phyloP scores from a whole-genome alignment of 2,113 vertebrate species.

The Callithrix jacchus region DNA sequence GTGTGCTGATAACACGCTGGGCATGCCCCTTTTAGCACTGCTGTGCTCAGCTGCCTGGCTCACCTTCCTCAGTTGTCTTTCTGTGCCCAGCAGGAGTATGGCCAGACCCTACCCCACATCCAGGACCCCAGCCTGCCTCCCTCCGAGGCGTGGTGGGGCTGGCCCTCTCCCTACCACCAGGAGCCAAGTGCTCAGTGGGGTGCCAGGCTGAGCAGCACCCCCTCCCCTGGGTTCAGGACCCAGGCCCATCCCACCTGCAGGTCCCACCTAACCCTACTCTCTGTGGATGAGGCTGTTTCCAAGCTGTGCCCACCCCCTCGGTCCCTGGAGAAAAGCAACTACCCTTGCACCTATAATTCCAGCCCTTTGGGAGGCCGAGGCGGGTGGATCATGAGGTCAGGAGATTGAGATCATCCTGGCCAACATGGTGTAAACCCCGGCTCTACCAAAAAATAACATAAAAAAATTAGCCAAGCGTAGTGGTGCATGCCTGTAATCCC shows the following conservation, averaged over 20 bases:
- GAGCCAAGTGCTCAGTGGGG: background rate
- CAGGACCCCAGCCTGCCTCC: background rate
- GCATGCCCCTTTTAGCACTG: background rate
- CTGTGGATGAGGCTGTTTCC: background rate
- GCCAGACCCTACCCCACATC: background rate
- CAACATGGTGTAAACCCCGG: no score
- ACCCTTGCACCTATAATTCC: background rate
- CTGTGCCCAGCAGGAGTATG: accelerated
- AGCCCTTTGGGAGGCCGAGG: no score
- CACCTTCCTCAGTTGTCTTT: no score
- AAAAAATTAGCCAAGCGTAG: no score
- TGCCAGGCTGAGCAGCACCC: accelerated
- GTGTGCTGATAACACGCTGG: accelerated
- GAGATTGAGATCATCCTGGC: no score
- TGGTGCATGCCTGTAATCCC: no score
- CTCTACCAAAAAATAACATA: no score
- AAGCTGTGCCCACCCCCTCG: no score
- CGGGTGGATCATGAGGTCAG: no score
- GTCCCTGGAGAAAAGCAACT: background rate
- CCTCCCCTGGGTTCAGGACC: background rate
- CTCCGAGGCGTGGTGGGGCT: background rate
- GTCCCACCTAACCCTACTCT: accelerated
- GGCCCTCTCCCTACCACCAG: background rate
- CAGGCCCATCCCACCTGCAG: background rate
- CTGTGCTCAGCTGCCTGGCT: accelerated